phyloP scores from a whole-genome alignment of 2,113 vertebrate genomes.

The Anser cygnoides region DNA sequence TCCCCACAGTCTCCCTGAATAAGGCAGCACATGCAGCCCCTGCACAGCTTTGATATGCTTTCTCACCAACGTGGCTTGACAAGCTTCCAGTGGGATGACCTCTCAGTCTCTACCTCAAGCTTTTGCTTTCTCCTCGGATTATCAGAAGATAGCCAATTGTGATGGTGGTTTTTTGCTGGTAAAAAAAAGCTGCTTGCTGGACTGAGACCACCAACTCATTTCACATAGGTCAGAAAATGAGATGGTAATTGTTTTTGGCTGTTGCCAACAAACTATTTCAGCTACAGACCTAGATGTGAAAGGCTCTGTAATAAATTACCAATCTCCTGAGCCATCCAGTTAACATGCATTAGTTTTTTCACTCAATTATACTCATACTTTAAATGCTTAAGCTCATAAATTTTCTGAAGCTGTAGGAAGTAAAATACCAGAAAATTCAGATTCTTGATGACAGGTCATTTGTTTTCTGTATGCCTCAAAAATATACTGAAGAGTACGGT shows the following conservation, averaged over 20 bases:
- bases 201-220: conserved; percentile 52
- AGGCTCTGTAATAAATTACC: conserved; percentile 62
- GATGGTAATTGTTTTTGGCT: background rate
- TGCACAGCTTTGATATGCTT: background rate
- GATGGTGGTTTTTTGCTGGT: conserved; percentile 31
- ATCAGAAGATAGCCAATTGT: conserved; percentile 1
- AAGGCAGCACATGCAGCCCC: background rate
- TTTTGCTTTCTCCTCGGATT: conserved; percentile 26
- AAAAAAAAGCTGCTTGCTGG: background rate
- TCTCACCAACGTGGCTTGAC: background rate
- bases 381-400: background rate
- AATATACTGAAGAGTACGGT: background rate
- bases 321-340: conserved; percentile 70
- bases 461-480: background rate
- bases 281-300: conserved; percentile 44
- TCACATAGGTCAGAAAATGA: conserved; percentile 12
- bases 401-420: background rate
- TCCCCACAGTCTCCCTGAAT: background rate
- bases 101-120: conserved; percentile 10
- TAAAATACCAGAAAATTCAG: background rate
- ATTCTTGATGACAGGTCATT: background rate
- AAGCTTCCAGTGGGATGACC: background rate
- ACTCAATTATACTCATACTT: background rate
- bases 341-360: background rate
- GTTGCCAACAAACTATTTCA: background rate